A percentile compares a stretch with the other conserved stretches of the same genome.
Conservation (phyloP, 2,797 vertebrate genomes). For the Sebastes aleutianus region DNA sequence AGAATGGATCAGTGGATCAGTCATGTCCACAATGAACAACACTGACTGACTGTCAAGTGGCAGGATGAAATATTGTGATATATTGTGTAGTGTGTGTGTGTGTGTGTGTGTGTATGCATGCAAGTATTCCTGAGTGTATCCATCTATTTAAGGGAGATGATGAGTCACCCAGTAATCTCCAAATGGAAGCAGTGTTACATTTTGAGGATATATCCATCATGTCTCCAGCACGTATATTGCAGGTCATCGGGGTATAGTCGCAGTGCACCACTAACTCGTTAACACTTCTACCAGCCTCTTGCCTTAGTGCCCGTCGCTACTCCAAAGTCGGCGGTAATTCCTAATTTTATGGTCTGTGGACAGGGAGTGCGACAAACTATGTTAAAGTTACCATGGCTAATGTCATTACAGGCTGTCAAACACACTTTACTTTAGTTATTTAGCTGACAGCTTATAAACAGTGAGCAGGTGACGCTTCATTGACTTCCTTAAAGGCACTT, state of each 20-base stretch:
- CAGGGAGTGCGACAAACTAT: constrained; percentile 35
- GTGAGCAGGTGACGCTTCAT: constrained; percentile 40
- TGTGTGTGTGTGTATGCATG: neutral
- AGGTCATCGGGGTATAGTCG: neutral
- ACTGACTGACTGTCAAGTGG: constrained; percentile 34
- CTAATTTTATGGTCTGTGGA: constrained; percentile 55
- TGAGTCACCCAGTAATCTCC: constrained; percentile 58
- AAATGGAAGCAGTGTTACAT: constrained; percentile 42
- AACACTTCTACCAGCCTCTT: constrained; percentile 23
- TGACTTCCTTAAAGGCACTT: constrained; percentile 11
- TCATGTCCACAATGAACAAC: neutral
- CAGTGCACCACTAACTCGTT: constrained; percentile 13
- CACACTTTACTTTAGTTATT: constrained; percentile 35
- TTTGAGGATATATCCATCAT: constrained; percentile 47
- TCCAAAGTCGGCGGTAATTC: constrained; percentile 43
- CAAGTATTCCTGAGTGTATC: constrained; percentile 17
- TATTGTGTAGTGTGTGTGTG: neutral
- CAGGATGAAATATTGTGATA: neutral
- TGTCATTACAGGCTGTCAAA: constrained; percentile 62
- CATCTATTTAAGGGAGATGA: constrained; percentile 37
- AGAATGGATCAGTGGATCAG: constrained; percentile 7
- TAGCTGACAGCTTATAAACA: constrained; percentile 39
- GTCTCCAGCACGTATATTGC: constrained; percentile 22
- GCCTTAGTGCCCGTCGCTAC: constrained; percentile 13
- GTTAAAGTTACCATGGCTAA: constrained; percentile 61